A percentile compares a stretch with the other conserved stretches of the same genome.
Evolutionary conservation across 2,113 vertebrate genomes (phyloP).

Genomic region (Dicrurus megarhynchus): DNA sequence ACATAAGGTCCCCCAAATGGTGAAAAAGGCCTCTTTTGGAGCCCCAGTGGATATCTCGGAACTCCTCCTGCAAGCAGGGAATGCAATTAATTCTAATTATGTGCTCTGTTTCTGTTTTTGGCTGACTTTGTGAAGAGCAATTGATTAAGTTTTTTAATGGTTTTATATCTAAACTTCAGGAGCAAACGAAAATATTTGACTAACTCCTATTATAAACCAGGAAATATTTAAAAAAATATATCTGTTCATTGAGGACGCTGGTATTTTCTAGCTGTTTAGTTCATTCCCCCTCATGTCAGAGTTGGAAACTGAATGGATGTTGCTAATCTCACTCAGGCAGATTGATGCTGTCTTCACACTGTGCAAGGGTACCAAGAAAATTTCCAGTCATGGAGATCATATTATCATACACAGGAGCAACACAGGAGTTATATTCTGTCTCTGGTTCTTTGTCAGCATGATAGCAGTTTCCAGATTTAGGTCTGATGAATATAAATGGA

Average conservation of each 20-base stretch:
- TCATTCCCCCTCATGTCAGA: background rate
- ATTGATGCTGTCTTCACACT: background rate
- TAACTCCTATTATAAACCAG: background rate
- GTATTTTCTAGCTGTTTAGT: background rate
- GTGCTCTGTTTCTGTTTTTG: background rate
- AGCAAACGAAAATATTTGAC: background rate
- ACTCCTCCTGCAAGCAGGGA: background rate
- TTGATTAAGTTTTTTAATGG: background rate
- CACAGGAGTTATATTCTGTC: background rate
- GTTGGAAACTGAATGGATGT: background rate
- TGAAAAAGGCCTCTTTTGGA: background rate
- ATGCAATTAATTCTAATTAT: background rate
- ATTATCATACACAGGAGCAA: background rate
- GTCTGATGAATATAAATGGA: background rate
- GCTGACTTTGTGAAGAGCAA: background rate
- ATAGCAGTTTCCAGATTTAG: background rate
- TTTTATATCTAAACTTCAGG: background rate
- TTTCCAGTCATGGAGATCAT: background rate
- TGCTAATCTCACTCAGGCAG: background rate
- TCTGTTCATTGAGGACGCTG: background rate
- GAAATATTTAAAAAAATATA: background rate
- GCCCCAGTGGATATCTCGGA: background rate
- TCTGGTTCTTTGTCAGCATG: background rate
- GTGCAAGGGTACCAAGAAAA: background rate
- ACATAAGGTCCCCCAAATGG: background rate